phyloP scores from a whole-genome alignment of 2,797 vertebrate species.

The Lepus oiostolus region DNA sequence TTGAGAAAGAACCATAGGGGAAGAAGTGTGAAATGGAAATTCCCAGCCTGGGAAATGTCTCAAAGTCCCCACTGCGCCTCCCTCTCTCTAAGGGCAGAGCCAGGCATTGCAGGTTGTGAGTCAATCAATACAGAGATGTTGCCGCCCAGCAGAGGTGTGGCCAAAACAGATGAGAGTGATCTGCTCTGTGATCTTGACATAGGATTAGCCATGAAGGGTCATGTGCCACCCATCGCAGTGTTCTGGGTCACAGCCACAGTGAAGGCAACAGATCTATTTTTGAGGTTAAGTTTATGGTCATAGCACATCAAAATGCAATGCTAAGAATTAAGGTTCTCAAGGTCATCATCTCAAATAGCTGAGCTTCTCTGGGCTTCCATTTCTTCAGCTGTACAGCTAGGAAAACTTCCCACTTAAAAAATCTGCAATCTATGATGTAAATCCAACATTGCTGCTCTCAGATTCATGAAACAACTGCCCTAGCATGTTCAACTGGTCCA shows the following conservation, averaged over 20 bases:
- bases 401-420: slow-evolving; percentile 67
- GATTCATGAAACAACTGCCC: slow-evolving; percentile 68
- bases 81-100: background rate
- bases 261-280: slow-evolving; percentile 1
- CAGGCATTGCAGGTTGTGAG: too few relatives aligned
- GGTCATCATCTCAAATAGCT: background rate
- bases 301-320: background rate
- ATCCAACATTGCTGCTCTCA: background rate
- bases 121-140: background rate
- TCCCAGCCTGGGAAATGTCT: background rate
- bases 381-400: slow-evolving; percentile 8
- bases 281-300: background rate
- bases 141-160: background rate
- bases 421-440: slow-evolving; percentile 53
- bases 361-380: slow-evolving; percentile 9
- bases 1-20: slow-evolving; percentile 31
- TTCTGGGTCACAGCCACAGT: background rate
- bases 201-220: background rate
- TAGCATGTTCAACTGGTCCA: slow-evolving; percentile 57
- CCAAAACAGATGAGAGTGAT: slow-evolving; percentile 40
- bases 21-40: background rate
- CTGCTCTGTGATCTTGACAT: background rate
- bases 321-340: background rate
- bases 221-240: background rate
- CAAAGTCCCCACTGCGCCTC: background rate